Evolutionary conservation across 92 coral and sea anemone genomes (phyloP).

Genomic region (Epizoanthus ramosus): DNA sequence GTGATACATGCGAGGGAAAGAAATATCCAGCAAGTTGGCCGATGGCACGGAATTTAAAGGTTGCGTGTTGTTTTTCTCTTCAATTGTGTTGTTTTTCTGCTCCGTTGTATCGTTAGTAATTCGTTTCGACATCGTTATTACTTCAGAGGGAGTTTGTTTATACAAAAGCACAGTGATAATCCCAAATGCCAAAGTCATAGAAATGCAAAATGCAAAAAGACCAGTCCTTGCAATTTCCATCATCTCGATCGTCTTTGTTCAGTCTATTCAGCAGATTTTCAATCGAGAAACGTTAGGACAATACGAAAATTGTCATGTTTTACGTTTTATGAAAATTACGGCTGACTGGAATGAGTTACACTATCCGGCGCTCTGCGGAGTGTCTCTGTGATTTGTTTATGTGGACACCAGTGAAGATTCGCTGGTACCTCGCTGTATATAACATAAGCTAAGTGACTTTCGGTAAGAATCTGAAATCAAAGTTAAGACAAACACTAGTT

Average conservation of each 20-base stretch:
- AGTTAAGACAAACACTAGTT: no score
- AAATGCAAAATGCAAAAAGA: constrained; percentile 23
- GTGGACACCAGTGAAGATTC: not conserved
- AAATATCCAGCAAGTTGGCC: not conserved
- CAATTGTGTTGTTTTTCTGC: constrained; percentile 1
- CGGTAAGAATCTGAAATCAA: no score
- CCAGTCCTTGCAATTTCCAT: constrained; percentile 4
- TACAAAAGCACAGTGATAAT: constrained; percentile 20
- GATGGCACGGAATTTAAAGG: not conserved
- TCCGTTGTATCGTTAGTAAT: constrained; percentile 27
- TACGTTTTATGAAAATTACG: not conserved
- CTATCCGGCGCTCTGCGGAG: not conserved
- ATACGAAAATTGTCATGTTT: not conserved
- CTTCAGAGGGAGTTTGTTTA: constrained; percentile 18
- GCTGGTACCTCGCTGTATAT: constrained; percentile 11
- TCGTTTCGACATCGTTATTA: constrained; percentile 27
- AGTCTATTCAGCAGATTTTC: not conserved
- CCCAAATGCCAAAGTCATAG: constrained; percentile 23
- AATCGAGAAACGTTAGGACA: not conserved
- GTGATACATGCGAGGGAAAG: constrained; percentile 51
- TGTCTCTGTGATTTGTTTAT: constrained; percentile 2
- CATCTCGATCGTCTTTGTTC: not conserved
- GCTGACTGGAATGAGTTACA: not conserved
- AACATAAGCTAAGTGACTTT: no score
- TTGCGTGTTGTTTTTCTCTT: constrained; percentile 8